Percentiles rank a stretch among this genome's conserved stretches.
phyloP scores from a whole-genome alignment of 2,113 vertebrate genomes.

The Balaeniceps rex region DNA sequence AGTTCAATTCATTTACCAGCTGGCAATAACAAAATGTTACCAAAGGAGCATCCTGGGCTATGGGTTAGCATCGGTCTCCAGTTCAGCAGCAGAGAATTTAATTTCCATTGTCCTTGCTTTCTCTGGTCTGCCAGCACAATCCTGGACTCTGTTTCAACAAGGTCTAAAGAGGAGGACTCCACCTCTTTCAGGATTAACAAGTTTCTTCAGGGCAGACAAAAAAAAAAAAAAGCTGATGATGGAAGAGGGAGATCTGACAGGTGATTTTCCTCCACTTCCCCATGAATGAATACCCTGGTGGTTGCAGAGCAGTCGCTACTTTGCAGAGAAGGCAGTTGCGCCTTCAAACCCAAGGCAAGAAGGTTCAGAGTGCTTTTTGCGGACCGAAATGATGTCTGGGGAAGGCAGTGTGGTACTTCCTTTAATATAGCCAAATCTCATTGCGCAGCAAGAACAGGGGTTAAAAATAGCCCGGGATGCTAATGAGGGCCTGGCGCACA shows the following conservation, averaged over 20 bases:
- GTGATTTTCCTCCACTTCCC: not conserved
- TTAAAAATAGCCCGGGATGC: constrained; percentile 41
- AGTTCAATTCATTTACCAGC: not conserved
- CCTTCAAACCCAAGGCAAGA: not conserved
- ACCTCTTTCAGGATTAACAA: not conserved
- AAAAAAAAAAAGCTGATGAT: not conserved
- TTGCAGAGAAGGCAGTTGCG: not conserved
- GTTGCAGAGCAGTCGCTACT: not conserved
- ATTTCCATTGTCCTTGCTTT: not conserved
- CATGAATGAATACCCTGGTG: not conserved
- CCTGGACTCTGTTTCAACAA: not conserved
- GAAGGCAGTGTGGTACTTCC: not conserved
- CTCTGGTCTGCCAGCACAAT: not conserved
- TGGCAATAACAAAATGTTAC: not conserved
- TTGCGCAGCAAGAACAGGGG: not conserved
- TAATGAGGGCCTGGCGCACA: not conserved
- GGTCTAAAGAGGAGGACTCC: not conserved
- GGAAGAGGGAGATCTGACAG: not conserved
- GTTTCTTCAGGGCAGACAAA: not conserved
- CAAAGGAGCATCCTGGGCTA: not conserved
- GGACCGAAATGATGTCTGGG: not conserved
- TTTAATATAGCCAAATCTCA: not conserved
- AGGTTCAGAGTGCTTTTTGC: not conserved
- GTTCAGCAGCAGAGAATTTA: not conserved
- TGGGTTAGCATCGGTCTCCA: not conserved